Conservation (phyloP, 2,797 vertebrate genomes). For the Schizopygopsis malacanthus region DNA sequence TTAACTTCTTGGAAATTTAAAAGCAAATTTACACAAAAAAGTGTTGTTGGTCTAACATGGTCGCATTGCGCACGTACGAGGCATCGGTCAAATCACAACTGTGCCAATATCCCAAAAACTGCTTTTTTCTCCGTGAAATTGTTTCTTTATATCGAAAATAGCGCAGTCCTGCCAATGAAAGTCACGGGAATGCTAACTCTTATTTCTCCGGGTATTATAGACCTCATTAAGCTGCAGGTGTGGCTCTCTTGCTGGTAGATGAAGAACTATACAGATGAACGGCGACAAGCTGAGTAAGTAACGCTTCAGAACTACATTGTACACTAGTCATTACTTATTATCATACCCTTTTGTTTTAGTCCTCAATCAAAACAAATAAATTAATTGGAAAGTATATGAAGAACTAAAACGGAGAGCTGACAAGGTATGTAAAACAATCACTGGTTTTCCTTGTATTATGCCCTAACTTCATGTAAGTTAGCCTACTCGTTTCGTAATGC, state of each 20-base stretch:
- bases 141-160: background rate
- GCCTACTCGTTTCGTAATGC: background rate
- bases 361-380: background rate
- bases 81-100: background rate
- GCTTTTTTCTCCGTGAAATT: background rate
- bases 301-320: background rate
- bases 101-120: background rate
- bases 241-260: background rate
- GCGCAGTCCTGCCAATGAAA: background rate
- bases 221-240: background rate
- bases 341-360: background rate
- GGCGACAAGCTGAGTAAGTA: background rate
- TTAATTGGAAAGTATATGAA: background rate
- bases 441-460: background rate
- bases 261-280: background rate
- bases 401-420: background rate
- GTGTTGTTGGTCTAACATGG: background rate
- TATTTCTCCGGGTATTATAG: background rate
- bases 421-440: background rate
- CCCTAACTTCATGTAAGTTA: background rate
- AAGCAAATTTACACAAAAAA: background rate
- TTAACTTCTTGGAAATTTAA: background rate
- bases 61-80: too few species aligned
- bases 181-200: background rate
- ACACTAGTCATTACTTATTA: background rate